Base-by-base conservation (phyloP, 2,797 vertebrate species). In the Peromyscus eremicus region DNA sequence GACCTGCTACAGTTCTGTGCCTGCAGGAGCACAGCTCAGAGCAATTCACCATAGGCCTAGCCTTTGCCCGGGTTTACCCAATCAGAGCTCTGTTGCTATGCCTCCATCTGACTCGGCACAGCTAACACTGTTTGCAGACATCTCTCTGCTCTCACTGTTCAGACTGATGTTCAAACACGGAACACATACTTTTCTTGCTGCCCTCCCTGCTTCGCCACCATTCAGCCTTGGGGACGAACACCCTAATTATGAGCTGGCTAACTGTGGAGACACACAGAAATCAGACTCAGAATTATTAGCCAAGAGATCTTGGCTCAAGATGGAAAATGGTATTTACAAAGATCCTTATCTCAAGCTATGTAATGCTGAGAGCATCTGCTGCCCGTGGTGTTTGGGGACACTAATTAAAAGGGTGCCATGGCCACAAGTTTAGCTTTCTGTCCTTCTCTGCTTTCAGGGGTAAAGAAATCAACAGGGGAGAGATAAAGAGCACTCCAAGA, bases 71-170 rank as follows among this genome's bases (percentile, higher is more conserved):
- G 29, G 6, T 84, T 89, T 71, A 40, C 71, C 97, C 97, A 97
- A 97, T 97, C 89, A 95, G 86, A 95, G 80, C 80, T 77, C 92
- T 95, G 97, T 97, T 98, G 94, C 96, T 96, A 95, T 0, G 25
- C 68, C 0, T 21, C 84, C 87, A 89, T 96, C 91, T 71, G 73
- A 43, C 60, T 55, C 29, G 93, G 97, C 64, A 55, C 40, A 76
- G 97, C 92, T 92, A 92, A 95, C 92, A 95, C 55, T 94, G 95
- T 92, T 96, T 49, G 46, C 86, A 92, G 88, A 87, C 40, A 55
- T 82, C 40, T n/a, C n/a, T 97, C 55, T 73, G 79, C 60, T 95
- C 11, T 13, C 23, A 88, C 94, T 76, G 40, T 91, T 96, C 76
- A 70, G 27, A 89, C 1, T 91, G 34, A 83, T 77, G 93, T 92